These are phyloP conservation scores for Monochamus alternatus DNA, from an alignment of 2,888 invertebrate species.

Conservation along the genomic window DNA sequence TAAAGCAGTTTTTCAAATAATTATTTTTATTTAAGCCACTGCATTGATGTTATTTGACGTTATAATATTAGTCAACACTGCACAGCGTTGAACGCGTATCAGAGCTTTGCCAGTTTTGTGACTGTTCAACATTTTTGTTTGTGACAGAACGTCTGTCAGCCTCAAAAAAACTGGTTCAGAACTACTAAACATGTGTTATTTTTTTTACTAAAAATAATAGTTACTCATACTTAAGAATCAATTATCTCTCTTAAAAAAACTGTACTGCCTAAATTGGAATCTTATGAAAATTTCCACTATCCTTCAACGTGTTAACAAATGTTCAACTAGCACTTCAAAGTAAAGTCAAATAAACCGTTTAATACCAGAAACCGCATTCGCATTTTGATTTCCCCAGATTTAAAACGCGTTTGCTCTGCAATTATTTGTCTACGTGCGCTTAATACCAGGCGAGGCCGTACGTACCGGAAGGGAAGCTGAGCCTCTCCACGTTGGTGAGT, in stretches of 20 bases:
- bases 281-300: background rate
- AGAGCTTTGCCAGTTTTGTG: background rate
- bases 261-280: background rate
- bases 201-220: background rate
- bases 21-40: background rate
- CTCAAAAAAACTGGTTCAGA: background rate
- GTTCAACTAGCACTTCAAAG: too few species aligned
- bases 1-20: background rate
- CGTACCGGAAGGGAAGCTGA: constrained; percentile 82
- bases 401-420: too few species aligned
- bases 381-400: too few species aligned
- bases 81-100: background rate
- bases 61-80: background rate
- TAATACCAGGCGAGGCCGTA: background rate
- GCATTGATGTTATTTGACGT: background rate
- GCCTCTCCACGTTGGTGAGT: constrained; percentile 85
- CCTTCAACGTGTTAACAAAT: constrained; percentile 24
- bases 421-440: too few species aligned
- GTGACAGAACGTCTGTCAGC: background rate
- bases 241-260: background rate
- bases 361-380: too few species aligned
- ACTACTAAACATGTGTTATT: background rate
- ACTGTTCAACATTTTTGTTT: background rate
- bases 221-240: too few species aligned
- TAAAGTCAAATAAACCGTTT: too few species aligned